Conservation (phyloP, 2,888 invertebrate species). For the Platycnemis pennipes region DNA sequence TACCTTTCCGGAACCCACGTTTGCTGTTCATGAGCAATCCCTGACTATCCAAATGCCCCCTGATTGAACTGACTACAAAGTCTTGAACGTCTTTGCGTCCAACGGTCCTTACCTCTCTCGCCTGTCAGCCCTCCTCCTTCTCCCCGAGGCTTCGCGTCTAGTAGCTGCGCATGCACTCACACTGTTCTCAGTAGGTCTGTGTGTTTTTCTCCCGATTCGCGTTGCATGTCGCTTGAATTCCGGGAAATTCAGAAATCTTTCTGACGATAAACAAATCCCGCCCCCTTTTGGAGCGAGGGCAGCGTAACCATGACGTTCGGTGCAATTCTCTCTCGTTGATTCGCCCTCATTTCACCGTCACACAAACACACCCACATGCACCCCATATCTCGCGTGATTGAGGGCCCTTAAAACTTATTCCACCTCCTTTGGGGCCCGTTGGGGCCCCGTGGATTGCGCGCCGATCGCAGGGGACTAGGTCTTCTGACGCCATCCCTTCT, state of each 20-base stretch:
- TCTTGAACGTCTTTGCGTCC: too few relatives aligned
- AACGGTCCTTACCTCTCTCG: not conserved
- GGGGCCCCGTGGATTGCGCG: not conserved
- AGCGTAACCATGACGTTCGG: not conserved
- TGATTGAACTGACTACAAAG: too few relatives aligned
- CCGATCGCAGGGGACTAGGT: not conserved
- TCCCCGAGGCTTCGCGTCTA: not conserved
- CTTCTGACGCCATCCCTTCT: not conserved
- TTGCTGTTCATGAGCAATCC: too few relatives aligned
- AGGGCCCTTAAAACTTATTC: conserved; percentile 25
- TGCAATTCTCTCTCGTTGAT: not conserved
- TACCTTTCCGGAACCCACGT: too few relatives aligned
- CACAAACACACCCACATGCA: not conserved
- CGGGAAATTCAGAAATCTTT: not conserved
- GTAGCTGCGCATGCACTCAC: not conserved
- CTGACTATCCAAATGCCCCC: too few relatives aligned
- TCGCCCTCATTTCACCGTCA: not conserved
- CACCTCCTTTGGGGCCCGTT: not conserved
- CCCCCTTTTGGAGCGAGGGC: not conserved
- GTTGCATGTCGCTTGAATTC: not conserved
- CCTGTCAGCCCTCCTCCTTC: not conserved
- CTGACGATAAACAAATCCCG: not conserved
- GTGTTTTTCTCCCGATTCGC: not conserved
- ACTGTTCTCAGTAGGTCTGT: not conserved
- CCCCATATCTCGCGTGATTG: not conserved